Evolutionary conservation across 2,797 vertebrate genomes (phyloP).

Genomic region (Okamejei kenojei): DNA sequence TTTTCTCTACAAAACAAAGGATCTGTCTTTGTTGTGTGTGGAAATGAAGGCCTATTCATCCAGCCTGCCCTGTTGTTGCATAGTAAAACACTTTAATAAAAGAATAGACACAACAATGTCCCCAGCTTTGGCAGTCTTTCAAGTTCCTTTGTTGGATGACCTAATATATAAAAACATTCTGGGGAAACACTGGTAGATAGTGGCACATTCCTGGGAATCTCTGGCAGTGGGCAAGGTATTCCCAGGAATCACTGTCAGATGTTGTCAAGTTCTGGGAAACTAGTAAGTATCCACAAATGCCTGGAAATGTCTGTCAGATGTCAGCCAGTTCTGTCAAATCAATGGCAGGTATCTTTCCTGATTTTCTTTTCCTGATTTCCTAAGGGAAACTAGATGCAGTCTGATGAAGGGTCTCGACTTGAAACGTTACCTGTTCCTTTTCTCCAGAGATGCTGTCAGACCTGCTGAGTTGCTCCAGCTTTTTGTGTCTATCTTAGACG

Average conservation of each 20-base stretch:
- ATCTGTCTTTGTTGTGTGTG: neutral
- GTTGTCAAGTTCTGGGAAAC: neutral
- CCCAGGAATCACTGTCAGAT: neutral
- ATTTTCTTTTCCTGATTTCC: no score
- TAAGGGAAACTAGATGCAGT: no score
- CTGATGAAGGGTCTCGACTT: no score
- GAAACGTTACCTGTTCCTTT: no score
- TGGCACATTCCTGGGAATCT: neutral
- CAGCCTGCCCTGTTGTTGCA: neutral
- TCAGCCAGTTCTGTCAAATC: no score
- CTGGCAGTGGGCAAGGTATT: neutral
- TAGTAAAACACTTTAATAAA: neutral
- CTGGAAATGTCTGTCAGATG: neutral
- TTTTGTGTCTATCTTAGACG: no score
- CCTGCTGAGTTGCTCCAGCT: no score
- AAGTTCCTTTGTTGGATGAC: neutral
- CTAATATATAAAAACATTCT: neutral
- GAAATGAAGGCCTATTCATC: neutral
- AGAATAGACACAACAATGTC: neutral
- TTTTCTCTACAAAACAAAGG: neutral
- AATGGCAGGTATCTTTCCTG: no score
- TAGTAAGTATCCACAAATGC: neutral
- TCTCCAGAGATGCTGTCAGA: no score
- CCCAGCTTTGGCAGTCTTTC: neutral
- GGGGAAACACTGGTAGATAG: neutral